phyloP scores from a whole-genome alignment of 2,113 vertebrate species.

The Tringa solitaria region DNA sequence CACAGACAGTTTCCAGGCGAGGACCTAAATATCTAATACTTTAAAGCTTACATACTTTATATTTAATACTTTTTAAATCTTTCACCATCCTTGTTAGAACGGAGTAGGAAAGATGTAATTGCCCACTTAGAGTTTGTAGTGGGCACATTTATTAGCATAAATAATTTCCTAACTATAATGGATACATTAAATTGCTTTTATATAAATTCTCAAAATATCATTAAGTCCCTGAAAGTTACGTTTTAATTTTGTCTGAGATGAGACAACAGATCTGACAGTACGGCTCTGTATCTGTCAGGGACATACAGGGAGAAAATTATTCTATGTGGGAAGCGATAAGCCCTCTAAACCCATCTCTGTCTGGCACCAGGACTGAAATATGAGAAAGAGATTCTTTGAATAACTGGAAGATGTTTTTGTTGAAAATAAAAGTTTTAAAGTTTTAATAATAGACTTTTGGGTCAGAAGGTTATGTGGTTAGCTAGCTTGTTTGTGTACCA shows the following conservation, averaged over 20 bases:
- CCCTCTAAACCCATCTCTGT: conserved; percentile 4
- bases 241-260: conserved; percentile 8
- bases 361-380: conserved; percentile 9
- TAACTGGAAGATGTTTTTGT: neutral
- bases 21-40: neutral
- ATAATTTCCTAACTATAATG: neutral
- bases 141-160: neutral
- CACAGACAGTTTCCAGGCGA: neutral
- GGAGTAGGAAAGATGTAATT: neutral
- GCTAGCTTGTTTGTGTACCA: neutral
- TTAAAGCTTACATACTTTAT: neutral
- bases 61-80: neutral
- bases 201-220: neutral
- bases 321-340: conserved; percentile 42
- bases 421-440: neutral
- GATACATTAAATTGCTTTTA: neutral
- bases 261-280: neutral
- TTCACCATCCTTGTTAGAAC: neutral
- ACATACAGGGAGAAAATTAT: neutral
- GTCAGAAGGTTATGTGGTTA: neutral
- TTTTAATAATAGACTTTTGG: neutral
- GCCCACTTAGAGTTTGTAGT: neutral
- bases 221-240: neutral
- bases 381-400: neutral
- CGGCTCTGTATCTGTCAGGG: neutral